A percentile compares a stretch with the other conserved stretches of the same genome.
phyloP scores from a whole-genome alignment of 2,888 invertebrate species.

The Gnatocerus cornutus region DNA sequence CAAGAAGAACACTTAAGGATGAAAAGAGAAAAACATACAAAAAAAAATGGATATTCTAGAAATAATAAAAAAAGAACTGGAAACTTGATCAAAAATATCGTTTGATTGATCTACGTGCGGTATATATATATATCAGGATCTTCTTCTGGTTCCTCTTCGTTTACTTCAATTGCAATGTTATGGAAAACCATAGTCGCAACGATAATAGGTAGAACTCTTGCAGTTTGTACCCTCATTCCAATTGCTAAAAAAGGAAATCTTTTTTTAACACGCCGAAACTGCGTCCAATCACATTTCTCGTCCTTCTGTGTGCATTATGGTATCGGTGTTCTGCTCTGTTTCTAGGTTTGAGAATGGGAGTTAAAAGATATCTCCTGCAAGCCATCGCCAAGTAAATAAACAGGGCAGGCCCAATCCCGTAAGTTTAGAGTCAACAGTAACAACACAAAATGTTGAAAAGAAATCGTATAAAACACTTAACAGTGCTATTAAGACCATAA shows the following conservation, averaged over 20 bases:
- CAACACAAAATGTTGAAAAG: no score
- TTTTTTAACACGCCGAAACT: not conserved
- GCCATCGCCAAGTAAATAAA: no score
- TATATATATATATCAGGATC: conserved; percentile 2
- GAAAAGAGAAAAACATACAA: no score
- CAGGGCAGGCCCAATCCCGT: no score
- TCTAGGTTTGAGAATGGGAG: not conserved
- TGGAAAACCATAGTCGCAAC: not conserved
- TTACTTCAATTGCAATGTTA: not conserved
- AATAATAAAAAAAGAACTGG: no score
- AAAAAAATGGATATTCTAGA: no score
- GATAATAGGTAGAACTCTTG: not conserved
- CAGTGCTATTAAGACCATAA: no score
- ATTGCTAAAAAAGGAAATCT: not conserved
- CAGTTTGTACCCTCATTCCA: not conserved
- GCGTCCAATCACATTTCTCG: not conserved
- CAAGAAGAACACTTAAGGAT: no score
- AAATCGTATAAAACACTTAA: no score
- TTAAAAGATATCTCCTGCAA: not conserved
- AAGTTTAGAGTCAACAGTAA: no score
- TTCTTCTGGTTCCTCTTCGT: conserved; percentile 3
- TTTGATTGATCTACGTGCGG: no score
- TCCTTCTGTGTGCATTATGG: not conserved
- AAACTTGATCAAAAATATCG: no score
- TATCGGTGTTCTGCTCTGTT: not conserved